Conservation (phyloP, 2,113 vertebrate genomes). For the Axis porcinus region DNA sequence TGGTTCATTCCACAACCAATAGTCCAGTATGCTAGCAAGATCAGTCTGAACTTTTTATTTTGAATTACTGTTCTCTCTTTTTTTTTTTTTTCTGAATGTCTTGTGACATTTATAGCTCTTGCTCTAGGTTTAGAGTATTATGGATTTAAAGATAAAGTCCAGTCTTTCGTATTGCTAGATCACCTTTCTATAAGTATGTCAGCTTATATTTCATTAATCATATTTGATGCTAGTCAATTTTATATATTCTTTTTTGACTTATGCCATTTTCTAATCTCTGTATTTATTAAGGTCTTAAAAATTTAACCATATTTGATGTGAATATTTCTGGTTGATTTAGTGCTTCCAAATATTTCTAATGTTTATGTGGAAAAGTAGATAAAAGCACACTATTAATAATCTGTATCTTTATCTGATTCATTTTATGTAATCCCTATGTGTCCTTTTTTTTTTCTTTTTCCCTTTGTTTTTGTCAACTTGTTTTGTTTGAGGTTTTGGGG, state of each 20-base stretch:
- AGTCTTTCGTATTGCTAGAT: neutral
- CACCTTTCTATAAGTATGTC: neutral
- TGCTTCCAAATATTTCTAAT: neutral
- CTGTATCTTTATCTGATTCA: neutral
- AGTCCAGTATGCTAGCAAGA: neutral
- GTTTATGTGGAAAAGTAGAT: neutral
- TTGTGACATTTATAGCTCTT: neutral
- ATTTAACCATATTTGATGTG: neutral
- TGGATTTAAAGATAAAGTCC: neutral
- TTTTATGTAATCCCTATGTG: neutral
- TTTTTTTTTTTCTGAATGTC: neutral
- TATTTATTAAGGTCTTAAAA: neutral
- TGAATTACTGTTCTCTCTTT: neutral
- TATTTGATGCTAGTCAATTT: neutral
- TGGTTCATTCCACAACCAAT: neutral
- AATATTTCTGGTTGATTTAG: neutral
- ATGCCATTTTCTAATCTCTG: neutral
- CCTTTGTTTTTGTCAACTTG: neutral
- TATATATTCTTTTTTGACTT: neutral
- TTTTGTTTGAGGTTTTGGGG: neutral
- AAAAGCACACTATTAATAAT: neutral
- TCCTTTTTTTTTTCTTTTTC: neutral
- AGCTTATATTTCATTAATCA: neutral
- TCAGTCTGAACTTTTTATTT: neutral
- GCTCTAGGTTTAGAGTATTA: neutral